Evolutionary conservation across 2,797 vertebrate species (phyloP), one percentile per base, ranked within the genome.

Genomic region (Miopithecus talapoin): DNA sequence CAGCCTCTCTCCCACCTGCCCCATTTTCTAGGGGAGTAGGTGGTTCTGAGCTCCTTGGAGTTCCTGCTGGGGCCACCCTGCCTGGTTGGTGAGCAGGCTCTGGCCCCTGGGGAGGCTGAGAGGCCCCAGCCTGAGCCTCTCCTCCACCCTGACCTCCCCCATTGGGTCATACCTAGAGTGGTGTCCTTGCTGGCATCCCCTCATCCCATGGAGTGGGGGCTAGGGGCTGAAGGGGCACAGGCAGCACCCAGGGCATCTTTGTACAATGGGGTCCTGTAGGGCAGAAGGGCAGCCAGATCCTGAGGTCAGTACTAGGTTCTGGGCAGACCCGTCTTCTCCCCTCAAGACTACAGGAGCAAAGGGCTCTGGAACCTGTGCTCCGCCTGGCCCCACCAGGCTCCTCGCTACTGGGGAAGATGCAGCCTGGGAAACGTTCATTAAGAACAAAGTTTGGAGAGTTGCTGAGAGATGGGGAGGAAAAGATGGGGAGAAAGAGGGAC

Each of bases 371-470:
- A 61, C 33, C 30, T 48, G 36, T 26, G 41, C 39, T 50, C 50
- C 61, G 16, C 59, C 59, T 81, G 70, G 39, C 41, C 26, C 57
- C 41, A 22, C 81, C 19, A 48, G 85, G 72, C 28, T 89, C 43
- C 53, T 95, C 17, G 50, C 76, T 57, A 55, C 33, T 50, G 53
- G 87, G 76, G 72, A 57, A 96, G 36, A 78, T 33, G 30, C 48
- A 46, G 33, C 55, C 39, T 11, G 46, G 94, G 80, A 59, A 22
- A 43, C 55, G 85, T 76, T 91, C 84, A 75, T 87, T 61, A 61
- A 93, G 93, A 89, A 96, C 79, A 57, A 48, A 78, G 48, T 88
- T 85, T 93, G 57, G 85, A 92, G 81, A 97, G 80, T 79, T 97
- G 92, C 53, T 95, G 83, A 92, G 91, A 96, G 89, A 78, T 91